Base-by-base conservation (phyloP, 2,113 vertebrate species). In the Pithys albifrons region DNA sequence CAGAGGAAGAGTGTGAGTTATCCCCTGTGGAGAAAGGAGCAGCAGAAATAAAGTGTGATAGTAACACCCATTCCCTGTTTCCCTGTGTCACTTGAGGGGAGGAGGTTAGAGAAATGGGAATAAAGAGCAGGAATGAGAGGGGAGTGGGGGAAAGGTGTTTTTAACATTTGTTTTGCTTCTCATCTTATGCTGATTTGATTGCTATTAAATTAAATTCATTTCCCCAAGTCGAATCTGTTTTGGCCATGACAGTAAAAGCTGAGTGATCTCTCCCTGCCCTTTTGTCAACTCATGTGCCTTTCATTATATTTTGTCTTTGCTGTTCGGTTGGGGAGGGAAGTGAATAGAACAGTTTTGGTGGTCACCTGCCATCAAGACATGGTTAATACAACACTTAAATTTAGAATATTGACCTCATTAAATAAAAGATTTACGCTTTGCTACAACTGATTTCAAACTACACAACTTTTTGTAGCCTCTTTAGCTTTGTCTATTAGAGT, bases 281-380 rank as follows among this genome's bases (percentile, higher is more conserved):
- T 61, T 54, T 48, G 46, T 75, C 54, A 69, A 19, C 46, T 62
- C 67, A 25, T 1, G 0, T 46, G 13, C 61, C 24, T 61, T 67
- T 39, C 28, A 8, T 67, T 67, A 2, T 46, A 61, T 69, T n/a
- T 89, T 74, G 8, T 61, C 19, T 14, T 48, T 39, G 24, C 13
- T 46, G 17, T 25, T 7, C 52, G 29, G 23, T 8, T 75, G 46
- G 46, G 0, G 0, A 46, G 29, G 13, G 19, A 67, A 82, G 28
- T 0, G 0, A 25, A 48, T 20, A 67, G 39, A 82, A 8, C 19
- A 59, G 13, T 29, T n/a, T 75, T 46, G 39, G 39, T 4, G 1
- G 39, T 41, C 46, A 48, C 39, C 12, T 46, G 46, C 10, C 7
- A 22, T 12, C n/a, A 13, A 89, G 51, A 33, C 27, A 73, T 23